These are phyloP conservation scores for Ophioninae sp. DNA, from an alignment of 2,888 invertebrate genomes.

Conservation along the genomic window DNA sequence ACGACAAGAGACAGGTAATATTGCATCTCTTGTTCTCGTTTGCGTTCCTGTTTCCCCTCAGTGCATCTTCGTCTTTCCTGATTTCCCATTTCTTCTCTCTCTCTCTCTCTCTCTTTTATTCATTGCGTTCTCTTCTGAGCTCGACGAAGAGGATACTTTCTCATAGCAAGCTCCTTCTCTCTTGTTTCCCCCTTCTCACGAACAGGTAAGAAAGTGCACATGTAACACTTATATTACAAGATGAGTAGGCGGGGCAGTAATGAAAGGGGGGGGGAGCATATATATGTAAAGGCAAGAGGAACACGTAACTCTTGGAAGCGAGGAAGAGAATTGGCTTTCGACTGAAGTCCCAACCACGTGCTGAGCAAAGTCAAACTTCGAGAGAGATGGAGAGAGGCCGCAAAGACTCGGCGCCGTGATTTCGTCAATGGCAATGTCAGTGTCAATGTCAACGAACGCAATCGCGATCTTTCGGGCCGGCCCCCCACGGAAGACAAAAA, in stretches of 20 bases:
- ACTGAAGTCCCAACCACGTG: background rate
- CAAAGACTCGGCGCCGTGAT: constrained; percentile 47
- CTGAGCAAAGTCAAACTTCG: constrained; percentile 8
- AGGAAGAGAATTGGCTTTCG: constrained; percentile 58
- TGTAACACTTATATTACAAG: constrained; percentile 77
- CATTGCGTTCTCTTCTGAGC: background rate
- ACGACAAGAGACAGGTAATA: constrained; percentile 29
- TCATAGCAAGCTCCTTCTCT: constrained; percentile 64
- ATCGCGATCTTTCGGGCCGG: constrained; percentile 15
- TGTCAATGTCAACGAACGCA: constrained; percentile 69
- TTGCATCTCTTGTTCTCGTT: constrained; percentile 22
- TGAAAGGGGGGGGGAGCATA: background rate
- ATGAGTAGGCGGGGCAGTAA: constrained; percentile 24
- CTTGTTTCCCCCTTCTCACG: constrained; percentile 51
- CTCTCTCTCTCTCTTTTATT: constrained; percentile 25
- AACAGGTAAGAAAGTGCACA: constrained; percentile 76
- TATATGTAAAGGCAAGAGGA: background rate
- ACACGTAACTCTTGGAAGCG: constrained; percentile 34
- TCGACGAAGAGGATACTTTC: constrained; percentile 69
- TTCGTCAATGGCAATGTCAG: constrained; percentile 73
- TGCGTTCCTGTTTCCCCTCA: constrained; percentile 14
- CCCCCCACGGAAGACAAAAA: background rate
- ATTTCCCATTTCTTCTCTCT: constrained; percentile 17
- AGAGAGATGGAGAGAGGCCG: constrained; percentile 29
- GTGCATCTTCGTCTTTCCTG: background rate